A percentile compares a stretch with the other conserved stretches of the same genome.
Conservation (phyloP, 2,888 invertebrate species). For the Balanococcus diminutus region DNA sequence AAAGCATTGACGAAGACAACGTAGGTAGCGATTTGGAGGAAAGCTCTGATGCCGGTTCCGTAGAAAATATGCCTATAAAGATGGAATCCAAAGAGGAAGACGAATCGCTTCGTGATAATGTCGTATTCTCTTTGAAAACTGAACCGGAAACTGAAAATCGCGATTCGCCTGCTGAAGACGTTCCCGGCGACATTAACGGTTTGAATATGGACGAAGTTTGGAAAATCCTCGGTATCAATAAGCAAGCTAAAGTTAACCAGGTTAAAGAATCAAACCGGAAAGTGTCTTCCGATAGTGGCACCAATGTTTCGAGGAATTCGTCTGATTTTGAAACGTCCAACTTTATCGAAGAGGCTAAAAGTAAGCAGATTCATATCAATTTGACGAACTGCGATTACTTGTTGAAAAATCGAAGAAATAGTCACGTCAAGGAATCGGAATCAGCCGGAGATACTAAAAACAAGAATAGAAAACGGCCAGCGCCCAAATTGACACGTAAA, state of each 20-base stretch:
- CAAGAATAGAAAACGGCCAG: not conserved
- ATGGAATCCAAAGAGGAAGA: not conserved
- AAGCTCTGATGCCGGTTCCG: not conserved
- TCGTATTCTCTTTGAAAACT: not conserved
- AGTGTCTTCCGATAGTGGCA: not conserved
- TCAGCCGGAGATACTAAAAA: not conserved
- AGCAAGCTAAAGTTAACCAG: not conserved
- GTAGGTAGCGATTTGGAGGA: not conserved
- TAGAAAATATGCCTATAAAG: not conserved
- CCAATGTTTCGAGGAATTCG: not conserved
- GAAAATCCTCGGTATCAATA: slow-evolving; percentile 9
- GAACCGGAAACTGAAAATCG: not conserved
- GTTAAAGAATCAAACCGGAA: not conserved
- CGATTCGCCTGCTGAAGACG: not conserved
- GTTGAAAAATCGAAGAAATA: not conserved
- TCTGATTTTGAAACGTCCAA: not conserved
- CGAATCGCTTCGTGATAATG: not conserved
- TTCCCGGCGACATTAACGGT: not conserved
- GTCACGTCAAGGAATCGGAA: not conserved
- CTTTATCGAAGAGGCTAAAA: not conserved
- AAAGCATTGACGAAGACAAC: not conserved
- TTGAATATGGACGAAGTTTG: slow-evolving; percentile 7
- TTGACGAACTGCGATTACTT: slow-evolving; percentile 28
- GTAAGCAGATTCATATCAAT: not conserved
- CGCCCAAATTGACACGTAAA: not conserved